Evolutionary conservation across 1,140 invertebrate genomes (phyloP), one percentile per base, ranked within the genome.

Genomic region (Eubasilissa regina): DNA sequence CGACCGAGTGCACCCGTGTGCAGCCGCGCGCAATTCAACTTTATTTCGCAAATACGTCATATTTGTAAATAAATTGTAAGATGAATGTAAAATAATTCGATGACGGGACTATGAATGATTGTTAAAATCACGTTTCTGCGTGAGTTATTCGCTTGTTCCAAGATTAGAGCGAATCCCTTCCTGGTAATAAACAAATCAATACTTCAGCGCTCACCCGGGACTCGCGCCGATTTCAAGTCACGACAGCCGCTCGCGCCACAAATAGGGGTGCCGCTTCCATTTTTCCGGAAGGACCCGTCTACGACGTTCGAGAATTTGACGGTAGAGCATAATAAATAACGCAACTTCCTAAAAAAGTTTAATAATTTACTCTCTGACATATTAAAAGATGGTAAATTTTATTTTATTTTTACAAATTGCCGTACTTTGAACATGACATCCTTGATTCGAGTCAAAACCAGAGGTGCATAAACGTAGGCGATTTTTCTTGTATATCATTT

Each of bases 101-200:
- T 8, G 13, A n/a, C 19, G 13, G 25, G 21, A 8, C 11, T 1
- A 51, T 51, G n/a, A 51, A 51, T 51, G 17, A 58, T 35, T 35
- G 25, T 17, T 17, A 17, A 68, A 45, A 45, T 4, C 35, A 47
- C 64, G 64, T 68, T 68, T 68, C n/a, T 17, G 13, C 17, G 64
- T 45, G 44, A 68, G 12, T 64, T 68, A 45, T 68, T 68, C 1
- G 64, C 35, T 15, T 64, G 60, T 35, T 25, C 43, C 4, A 44
- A 68, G 43, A 68, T 45, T n/a, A 68, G 12, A 35, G 11, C 64
- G 44, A 45, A 47, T 68, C 64, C 64, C 44, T 47, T 68, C 45
- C 64, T 68, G 64, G 64, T 45, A 68, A 68, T 68, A 68, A 68
- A 68, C 64, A 68, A 68, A 68, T 68, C 64, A 68, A 68, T 68